Base-by-base conservation (phyloP, 2,113 vertebrate species). In the Pristiophorus japonicus region DNA sequence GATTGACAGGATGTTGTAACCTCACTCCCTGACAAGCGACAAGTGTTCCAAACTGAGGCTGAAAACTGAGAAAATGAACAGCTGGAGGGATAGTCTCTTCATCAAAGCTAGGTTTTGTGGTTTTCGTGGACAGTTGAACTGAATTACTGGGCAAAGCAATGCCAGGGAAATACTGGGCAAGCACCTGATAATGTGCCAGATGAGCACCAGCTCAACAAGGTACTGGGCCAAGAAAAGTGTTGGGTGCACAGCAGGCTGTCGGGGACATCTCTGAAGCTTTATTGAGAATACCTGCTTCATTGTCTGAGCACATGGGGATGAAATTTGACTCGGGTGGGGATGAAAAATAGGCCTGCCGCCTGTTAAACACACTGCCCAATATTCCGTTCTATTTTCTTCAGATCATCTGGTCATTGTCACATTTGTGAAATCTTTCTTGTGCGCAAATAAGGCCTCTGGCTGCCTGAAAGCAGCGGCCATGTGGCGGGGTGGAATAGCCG, bases 1-100 rank as follows among this genome's bases (percentile, higher is more conserved):
- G 51, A 20, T 91, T 91, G 87, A 91, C 55, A 59, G 51, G 87
- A 91, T 62, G 62, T n/a, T 91, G 87, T 91, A 59, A 91, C 16
- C 55, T 91, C 55, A 91, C 14, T 62, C 55, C 22, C 51, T 62
- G 85, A 88, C 47, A 88, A 88, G 24, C 20, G 30, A 62, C 87
- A n/a, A 34, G 55, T 62, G 55, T 62, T 91, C 55, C 6, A n/a
- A 91, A 14, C 51, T n/a, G 30, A 91, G 11, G 14, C 55, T 18
- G 55, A 5, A 91, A 91, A 62, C 55, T 91, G 34, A n/a, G 34
- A 62, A n/a, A 91, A 91, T 59, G n/a, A 91, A 90, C 87, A 59
- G 87, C 11, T 30, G 30, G 12, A 62, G 30, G 51, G 30, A 0
- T 75, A 30, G 73, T 75, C 34, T 59, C 51, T 62, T 62, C 87